Evolutionary conservation across 2,797 vertebrate genomes (phyloP), one percentile per base, ranked within the genome.

Genomic region (Myiotriccus ornatus): DNA sequence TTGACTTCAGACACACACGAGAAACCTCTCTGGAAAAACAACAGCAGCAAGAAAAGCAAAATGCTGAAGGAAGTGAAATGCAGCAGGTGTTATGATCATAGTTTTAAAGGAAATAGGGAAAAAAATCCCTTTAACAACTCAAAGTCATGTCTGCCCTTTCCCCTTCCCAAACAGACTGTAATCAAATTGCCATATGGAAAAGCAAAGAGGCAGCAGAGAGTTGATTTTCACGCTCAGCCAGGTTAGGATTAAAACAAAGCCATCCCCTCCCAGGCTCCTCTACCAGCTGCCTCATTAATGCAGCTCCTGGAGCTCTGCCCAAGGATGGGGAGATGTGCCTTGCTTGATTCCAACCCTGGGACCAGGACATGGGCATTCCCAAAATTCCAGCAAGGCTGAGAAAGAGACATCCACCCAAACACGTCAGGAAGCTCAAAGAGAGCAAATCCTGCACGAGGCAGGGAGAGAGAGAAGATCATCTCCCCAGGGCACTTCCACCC

Each of bases 191-290:
- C 30, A 22, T 2, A 90, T 14, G 68, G 80, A 81, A 89, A 78
- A 73, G 46, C 79, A 89, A 28, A 95, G 70, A 56, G 49, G 57
- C 56, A 84, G 53, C 68, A 89, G 46, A 68, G 89, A 32, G 47
- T 67, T 63, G 46, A 76, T 34, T 74, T 94, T 47, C 23, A 17
- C 44, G 53, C 78, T 89, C 81, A 82, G 69, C 73, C 84, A 89
- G 49, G 56, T 82, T 62, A 90, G 75, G 73, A 91, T 46, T 89
- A 80, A 82, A 89, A 91, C 79, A 83, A 92, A 95, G 47, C 84
- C 87, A 34, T 39, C 16, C 74, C 50, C 43, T 75, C 64, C 34
- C 46, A 80, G 22, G 56, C 59, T 81, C 57, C 44, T 68, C 44
- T 2, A 4, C 13, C 34, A 27, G 56, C 14, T 69, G 44, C 89